phyloP scores from a whole-genome alignment of 64 coral and sea anemone species.

The Dendrophyllia cribrosa region DNA sequence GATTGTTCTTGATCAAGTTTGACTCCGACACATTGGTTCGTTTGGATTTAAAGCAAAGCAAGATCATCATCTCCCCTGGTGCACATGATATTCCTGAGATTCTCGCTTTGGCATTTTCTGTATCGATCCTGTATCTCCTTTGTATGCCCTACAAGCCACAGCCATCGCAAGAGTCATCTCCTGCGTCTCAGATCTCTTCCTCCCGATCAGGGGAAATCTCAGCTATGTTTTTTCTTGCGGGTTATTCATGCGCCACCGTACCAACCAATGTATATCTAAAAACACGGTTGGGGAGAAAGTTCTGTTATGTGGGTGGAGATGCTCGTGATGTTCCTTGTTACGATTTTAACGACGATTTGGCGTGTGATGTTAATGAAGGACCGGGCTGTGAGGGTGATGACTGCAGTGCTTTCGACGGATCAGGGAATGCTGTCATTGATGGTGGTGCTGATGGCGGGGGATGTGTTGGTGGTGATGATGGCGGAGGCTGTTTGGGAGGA shows the following conservation, averaged over 20 bases:
- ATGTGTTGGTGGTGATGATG: neutral
- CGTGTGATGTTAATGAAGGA: constrained; percentile 8
- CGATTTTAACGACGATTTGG: constrained; percentile 8
- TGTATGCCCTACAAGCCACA: constrained; percentile 21
- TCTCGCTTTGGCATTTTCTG: constrained; percentile 19
- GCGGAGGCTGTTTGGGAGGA: neutral
- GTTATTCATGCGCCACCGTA: no score
- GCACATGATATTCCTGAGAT: constrained; percentile 33
- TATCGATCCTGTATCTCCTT: constrained; percentile 33
- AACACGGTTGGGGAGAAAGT: neutral
- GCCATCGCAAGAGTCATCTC: neutral
- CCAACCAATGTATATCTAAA: no score
- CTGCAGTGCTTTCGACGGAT: neutral
- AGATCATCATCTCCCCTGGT: neutral
- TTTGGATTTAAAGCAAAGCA: neutral
- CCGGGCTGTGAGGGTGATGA: neutral
- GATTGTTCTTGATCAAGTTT: constrained; percentile 20
- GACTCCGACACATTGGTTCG: constrained; percentile 14
- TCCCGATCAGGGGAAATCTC: neutral
- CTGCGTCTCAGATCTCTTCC: neutral
- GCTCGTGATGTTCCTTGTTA: neutral
- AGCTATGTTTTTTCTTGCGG: no score
- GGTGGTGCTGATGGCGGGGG: neutral
- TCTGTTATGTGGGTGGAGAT: neutral
- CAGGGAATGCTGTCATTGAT: neutral